These are phyloP conservation scores for Carterocephalus palaemon DNA, from an alignment of 2,888 invertebrate genomes.

Conservation along the genomic window DNA sequence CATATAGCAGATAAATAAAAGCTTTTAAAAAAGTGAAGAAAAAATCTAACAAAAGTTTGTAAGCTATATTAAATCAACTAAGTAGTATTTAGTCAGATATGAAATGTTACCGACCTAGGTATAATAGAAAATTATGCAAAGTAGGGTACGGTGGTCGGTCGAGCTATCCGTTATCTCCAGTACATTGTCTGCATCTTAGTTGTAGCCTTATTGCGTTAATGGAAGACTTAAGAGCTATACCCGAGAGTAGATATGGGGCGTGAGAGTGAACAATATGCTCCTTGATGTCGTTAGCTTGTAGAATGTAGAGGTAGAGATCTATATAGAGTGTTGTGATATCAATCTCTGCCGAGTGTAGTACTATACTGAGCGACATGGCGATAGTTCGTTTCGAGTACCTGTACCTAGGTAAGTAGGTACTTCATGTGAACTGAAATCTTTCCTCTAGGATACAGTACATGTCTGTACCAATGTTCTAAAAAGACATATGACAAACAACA, in stretches of 20 bases:
- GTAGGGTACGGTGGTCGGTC: constrained; percentile 49
- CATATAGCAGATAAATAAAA: too few species aligned
- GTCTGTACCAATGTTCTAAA: too few species aligned
- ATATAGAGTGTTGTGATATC: constrained; percentile 17
- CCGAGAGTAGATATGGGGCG: constrained; percentile 17
- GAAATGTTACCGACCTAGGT: constrained; percentile 23
- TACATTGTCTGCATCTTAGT: constrained; percentile 60
- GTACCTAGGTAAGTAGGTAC: too few species aligned
- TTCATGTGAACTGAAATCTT: too few species aligned
- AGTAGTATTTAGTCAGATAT: constrained; percentile 27
- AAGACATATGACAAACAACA: too few species aligned
- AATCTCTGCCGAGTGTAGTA: neutral
- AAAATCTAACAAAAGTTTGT: constrained; percentile 6
- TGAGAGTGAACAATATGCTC: constrained; percentile 27
- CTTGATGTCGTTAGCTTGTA: constrained; percentile 9
- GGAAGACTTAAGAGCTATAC: constrained; percentile 28
- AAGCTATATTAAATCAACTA: constrained; percentile 1
- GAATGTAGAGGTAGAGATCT: too few species aligned
- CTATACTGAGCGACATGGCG: too few species aligned
- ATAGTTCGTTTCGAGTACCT: neutral
- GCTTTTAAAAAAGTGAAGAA: too few species aligned
- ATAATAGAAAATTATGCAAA: constrained; percentile 40
- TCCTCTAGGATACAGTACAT: too few species aligned
- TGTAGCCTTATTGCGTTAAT: constrained; percentile 50
- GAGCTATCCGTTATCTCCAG: constrained; percentile 48